phyloP scores from a whole-genome alignment of 2,113 vertebrate genomes.

The Zapus hudsonius region DNA sequence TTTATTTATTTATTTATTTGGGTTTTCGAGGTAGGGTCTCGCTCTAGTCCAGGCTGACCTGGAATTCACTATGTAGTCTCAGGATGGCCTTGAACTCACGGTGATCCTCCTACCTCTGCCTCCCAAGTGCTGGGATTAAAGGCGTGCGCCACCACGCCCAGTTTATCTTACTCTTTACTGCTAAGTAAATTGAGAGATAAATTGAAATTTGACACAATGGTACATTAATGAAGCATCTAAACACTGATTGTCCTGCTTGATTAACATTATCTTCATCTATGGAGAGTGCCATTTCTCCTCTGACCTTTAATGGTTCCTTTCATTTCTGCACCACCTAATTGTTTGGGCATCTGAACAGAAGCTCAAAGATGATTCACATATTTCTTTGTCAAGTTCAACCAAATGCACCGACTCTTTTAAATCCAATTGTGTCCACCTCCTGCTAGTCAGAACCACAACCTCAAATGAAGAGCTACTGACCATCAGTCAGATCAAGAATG shows the following conservation, averaged over 20 bases:
- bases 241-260: neutral
- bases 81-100: no score
- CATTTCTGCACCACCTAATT: neutral
- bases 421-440: neutral
- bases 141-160: no score
- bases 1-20: no score
- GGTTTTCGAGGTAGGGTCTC: no score
- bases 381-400: neutral
- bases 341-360: neutral
- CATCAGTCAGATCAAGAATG: neutral
- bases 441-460: neutral
- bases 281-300: neutral
- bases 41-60: no score
- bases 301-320: neutral
- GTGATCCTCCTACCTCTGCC: no score
- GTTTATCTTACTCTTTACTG: no score
- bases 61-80: no score
- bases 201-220: neutral
- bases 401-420: neutral
- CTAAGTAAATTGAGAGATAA: neutral
- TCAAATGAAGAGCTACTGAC: neutral
- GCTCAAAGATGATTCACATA: neutral
- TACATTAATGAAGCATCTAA: neutral
- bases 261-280: neutral
- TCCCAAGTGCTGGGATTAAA: no score